Evolutionary conservation across 2,888 invertebrate species (phyloP).

Genomic region (Mellilla xanthometata): DNA sequence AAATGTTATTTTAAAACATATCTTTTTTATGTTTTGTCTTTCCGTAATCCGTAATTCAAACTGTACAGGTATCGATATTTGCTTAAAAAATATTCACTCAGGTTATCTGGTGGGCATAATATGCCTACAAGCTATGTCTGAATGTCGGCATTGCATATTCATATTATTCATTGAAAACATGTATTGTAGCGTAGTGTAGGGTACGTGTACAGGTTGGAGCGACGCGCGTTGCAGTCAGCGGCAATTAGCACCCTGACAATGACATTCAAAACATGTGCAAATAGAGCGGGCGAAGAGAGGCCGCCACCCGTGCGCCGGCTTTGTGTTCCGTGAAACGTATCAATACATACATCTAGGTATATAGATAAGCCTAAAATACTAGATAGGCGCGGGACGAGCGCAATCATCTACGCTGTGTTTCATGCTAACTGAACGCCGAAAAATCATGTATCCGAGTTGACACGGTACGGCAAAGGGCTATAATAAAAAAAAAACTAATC

Average conservation of each 20-base stretch:
- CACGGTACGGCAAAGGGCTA: no score
- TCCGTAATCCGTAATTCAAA: no score
- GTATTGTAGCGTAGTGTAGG: conserved; percentile 38
- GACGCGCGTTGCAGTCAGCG: conserved; percentile 42
- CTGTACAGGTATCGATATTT: conserved; percentile 29
- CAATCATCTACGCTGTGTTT: background rate
- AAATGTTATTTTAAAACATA: no score
- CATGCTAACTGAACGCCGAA: no score
- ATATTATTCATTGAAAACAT: conserved; percentile 35
- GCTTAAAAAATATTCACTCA: conserved; percentile 29
- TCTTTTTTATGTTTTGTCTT: no score
- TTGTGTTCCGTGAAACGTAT: conserved; percentile 17
- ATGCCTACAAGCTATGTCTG: conserved; percentile 7
- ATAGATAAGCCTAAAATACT: conserved; percentile 1
- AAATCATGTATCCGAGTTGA: no score
- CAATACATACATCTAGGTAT: background rate
- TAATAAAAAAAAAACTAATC: no score
- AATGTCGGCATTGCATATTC: conserved; percentile 43
- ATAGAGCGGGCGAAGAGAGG: conserved; percentile 52
- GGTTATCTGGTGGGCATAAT: no score
- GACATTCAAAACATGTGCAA: conserved; percentile 78
- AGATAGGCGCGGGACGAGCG: background rate
- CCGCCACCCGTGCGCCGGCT: conserved; percentile 32
- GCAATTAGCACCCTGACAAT: conserved; percentile 76
- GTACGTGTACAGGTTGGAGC: conserved; percentile 34